phyloP scores from a whole-genome alignment of 2,113 vertebrate species.

The Ammodytes marinus region DNA sequence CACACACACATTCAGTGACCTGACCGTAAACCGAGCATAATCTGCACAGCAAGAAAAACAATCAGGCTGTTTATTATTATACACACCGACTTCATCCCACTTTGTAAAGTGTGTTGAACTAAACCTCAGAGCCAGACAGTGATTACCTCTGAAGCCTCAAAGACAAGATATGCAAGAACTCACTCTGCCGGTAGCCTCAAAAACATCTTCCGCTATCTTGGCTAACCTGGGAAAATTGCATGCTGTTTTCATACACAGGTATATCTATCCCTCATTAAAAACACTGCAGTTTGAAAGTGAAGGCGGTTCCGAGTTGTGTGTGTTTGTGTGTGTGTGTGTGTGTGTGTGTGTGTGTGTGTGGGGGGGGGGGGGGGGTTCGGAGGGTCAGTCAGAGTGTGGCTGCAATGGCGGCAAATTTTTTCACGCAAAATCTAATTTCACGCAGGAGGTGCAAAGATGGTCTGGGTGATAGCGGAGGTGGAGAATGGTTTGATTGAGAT shows the following conservation, averaged over 20 bases:
- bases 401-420: too few relatives aligned
- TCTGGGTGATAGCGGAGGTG: constrained; percentile 26
- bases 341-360: constrained; percentile 4
- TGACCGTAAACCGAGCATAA: constrained; percentile 7
- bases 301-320: neutral
- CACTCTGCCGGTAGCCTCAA: constrained; percentile 33
- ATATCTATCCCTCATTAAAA: constrained; percentile 37
- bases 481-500: constrained; percentile 67
- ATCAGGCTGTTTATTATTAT: neutral
- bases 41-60: neutral
- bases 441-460: constrained; percentile 45
- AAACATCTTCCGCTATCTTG: constrained; percentile 10
- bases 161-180: constrained; percentile 16
- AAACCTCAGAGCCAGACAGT: constrained; percentile 14
- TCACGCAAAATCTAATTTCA: constrained; percentile 41
- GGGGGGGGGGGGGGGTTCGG: neutral
- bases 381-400: too few relatives aligned
- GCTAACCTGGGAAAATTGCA: constrained; percentile 55
- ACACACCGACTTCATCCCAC: constrained; percentile 13
- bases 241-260: constrained; percentile 30
- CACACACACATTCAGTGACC: neutral
- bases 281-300: constrained; percentile 1
- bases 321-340: neutral
- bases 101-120: constrained; percentile 12
- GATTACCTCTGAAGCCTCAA: constrained; percentile 27